These are phyloP conservation scores for Pocota personata DNA, from an alignment of 2,888 invertebrate species.

Conservation along the genomic window DNA sequence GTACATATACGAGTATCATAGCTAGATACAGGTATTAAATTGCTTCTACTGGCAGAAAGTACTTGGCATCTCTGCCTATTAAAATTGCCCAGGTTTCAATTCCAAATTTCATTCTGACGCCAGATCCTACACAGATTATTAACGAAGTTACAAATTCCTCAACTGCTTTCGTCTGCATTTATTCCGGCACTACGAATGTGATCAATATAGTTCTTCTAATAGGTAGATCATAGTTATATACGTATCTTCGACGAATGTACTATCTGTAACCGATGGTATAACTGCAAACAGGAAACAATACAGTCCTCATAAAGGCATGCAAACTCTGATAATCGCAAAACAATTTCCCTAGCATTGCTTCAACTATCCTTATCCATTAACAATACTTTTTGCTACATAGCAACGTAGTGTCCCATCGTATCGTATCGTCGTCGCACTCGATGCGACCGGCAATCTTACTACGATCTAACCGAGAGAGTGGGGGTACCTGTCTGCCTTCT, in stretches of 20 bases:
- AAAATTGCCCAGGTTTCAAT: neutral
- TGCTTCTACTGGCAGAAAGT: neutral
- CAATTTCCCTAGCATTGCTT: conserved; percentile 43
- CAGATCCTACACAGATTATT: neutral
- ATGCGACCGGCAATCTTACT: conserved; percentile 15
- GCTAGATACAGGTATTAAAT: no score
- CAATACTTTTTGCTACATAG: neutral
- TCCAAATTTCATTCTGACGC: neutral
- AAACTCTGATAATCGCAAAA: conserved; percentile 48
- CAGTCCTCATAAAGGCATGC: conserved; percentile 39
- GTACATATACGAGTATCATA: no score
- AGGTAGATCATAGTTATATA: neutral
- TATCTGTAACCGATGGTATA: conserved; percentile 25
- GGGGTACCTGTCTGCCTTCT: neutral
- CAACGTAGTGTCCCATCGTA: neutral
- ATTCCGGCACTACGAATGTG: conserved; percentile 5
- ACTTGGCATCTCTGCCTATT: neutral
- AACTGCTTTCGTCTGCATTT: conserved; percentile 33
- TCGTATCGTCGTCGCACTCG: neutral
- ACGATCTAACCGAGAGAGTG: neutral
- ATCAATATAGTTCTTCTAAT: neutral
- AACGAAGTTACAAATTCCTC: neutral
- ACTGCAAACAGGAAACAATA: conserved; percentile 51
- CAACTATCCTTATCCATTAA: conserved; percentile 15
- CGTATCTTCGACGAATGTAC: neutral